Conservation (phyloP, 2,888 invertebrate genomes). For the Lysandra bellargus region DNA sequence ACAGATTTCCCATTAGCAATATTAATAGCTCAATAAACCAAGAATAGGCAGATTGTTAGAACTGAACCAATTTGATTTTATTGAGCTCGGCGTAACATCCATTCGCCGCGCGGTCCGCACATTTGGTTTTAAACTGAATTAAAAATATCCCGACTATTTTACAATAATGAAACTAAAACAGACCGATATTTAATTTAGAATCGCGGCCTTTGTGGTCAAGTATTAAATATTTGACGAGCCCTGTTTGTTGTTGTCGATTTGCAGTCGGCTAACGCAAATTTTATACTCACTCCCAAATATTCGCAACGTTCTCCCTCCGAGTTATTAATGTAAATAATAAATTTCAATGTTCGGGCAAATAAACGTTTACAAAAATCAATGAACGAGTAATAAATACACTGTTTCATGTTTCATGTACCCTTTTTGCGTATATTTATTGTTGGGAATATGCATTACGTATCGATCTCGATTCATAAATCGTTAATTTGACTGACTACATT, state of each 20-base stretch:
- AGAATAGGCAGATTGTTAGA: slow-evolving; percentile 25
- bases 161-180: slow-evolving; percentile 5
- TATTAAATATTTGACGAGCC: slow-evolving; percentile 2
- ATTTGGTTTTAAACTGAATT: not conserved
- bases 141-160: not conserved
- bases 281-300: not conserved
- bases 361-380: not conserved
- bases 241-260: not conserved
- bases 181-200: not conserved
- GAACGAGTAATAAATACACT: not conserved
- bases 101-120: not conserved
- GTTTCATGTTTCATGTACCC: not conserved
- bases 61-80: slow-evolving; percentile 20
- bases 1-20: slow-evolving; percentile 12
- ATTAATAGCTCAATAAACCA: slow-evolving; percentile 18
- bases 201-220: not conserved
- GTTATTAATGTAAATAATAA: not conserved
- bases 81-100: slow-evolving; percentile 14
- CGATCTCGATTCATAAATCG: too few relatives aligned
- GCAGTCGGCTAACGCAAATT: not conserved
- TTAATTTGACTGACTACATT: too few relatives aligned
- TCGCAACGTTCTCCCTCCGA: not conserved
- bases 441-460: too few relatives aligned
- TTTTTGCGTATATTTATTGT: not conserved
- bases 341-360: not conserved